Conservation (phyloP, 2,797 vertebrate genomes). For the Lepus oiostolus region DNA sequence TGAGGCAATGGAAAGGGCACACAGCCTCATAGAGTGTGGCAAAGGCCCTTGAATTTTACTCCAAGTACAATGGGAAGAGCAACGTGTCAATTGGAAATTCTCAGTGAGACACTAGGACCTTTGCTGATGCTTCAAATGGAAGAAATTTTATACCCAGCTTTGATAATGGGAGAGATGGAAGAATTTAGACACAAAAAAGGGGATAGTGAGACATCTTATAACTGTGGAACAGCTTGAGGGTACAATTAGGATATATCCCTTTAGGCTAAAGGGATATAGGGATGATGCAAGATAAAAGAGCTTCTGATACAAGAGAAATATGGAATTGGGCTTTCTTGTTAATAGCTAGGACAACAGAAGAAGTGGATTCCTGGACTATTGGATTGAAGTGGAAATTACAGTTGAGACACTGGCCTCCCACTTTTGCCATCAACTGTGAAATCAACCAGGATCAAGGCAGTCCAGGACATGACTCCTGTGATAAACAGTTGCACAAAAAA, state of each 20-base stretch:
- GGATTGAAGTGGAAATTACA: neutral
- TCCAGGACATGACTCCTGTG: neutral
- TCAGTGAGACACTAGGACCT: neutral
- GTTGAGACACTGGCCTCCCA: neutral
- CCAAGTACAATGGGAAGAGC: neutral
- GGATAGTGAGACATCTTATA: neutral
- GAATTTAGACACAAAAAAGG: neutral
- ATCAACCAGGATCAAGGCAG: neutral
- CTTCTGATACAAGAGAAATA: neutral
- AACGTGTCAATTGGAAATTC: neutral
- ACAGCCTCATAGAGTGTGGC: fast-evolving
- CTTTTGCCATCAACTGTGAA: neutral
- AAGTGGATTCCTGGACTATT: no score
- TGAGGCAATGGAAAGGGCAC: neutral
- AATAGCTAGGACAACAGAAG: neutral
- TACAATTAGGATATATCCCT: no score
- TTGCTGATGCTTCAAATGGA: neutral
- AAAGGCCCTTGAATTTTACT: neutral
- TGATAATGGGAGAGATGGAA: neutral
- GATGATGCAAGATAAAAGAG: neutral
- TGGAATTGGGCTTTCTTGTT: fast-evolving
- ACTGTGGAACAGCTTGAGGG: neutral
- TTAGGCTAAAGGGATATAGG: neutral
- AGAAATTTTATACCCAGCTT: neutral
- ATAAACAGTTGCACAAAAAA: neutral